phyloP scores from a whole-genome alignment of 2,113 vertebrate genomes.

The Notothenia rossii region DNA sequence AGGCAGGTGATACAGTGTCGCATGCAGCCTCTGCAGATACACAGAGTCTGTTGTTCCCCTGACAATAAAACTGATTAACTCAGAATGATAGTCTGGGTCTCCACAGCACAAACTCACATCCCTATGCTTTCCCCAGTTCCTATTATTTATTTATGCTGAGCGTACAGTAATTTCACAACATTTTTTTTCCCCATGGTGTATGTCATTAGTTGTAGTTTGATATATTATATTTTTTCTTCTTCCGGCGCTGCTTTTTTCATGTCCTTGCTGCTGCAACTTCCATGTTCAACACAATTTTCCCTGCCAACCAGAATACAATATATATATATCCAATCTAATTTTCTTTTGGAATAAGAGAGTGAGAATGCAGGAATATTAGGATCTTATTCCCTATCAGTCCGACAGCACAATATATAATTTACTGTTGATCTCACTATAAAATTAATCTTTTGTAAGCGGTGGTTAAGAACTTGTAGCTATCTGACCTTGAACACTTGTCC shows the following conservation, averaged over 20 bases:
- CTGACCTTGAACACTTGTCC: constrained; percentile 53
- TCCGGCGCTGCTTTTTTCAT: constrained; percentile 1
- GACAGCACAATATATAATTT: constrained; percentile 60
- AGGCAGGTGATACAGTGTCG: constrained; percentile 30
- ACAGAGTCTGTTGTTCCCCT: constrained; percentile 40
- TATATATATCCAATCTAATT: constrained; percentile 60
- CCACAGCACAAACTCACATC: constrained; percentile 23
- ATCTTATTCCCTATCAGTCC: constrained; percentile 50
- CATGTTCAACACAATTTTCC: constrained; percentile 35
- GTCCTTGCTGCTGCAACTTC: constrained; percentile 41
- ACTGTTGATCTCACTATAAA: constrained; percentile 48
- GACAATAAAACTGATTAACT: constrained; percentile 68
- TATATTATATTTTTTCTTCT: not conserved
- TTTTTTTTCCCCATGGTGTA: not conserved
- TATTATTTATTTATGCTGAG: constrained; percentile 30
- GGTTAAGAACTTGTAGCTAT: constrained; percentile 24
- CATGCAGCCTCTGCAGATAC: constrained; percentile 33
- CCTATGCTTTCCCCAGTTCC: not conserved
- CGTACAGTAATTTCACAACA: not conserved
- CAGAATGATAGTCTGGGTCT: constrained; percentile 47
- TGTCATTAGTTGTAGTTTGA: constrained; percentile 17
- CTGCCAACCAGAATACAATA: constrained; percentile 46
- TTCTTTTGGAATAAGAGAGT: constrained; percentile 35
- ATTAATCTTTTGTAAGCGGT: constrained; percentile 44
- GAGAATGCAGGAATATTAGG: constrained; percentile 40